Evolutionary conservation across 2,797 vertebrate genomes (phyloP).

Genomic region (Rachycentron canadum): DNA sequence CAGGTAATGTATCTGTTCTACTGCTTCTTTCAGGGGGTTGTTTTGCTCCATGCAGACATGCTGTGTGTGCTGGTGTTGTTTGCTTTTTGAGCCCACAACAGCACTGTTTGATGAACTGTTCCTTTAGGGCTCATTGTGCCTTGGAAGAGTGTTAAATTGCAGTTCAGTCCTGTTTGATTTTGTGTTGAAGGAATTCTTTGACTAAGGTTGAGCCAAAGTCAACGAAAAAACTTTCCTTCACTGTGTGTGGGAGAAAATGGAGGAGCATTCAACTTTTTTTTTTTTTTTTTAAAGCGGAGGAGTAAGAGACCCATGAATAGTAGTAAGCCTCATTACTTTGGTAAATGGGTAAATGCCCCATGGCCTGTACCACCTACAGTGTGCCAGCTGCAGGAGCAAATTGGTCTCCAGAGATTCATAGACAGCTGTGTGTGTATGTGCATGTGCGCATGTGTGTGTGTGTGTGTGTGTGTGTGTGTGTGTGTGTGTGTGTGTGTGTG

Average conservation of each 20-base stretch:
- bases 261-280: conserved; percentile 45
- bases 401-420: conserved; percentile 77
- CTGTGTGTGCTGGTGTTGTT: conserved; percentile 8
- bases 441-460: conserved; percentile 27
- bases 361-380: conserved; percentile 80
- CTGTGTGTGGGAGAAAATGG: conserved; percentile 55
- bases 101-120: conserved; percentile 20
- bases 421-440: conserved; percentile 59
- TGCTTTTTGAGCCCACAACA: conserved; percentile 16
- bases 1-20: conserved; percentile 30
- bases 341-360: conserved; percentile 83
- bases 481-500: conserved; percentile 43
- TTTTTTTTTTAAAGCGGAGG: conserved; percentile 39
- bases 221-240: conserved; percentile 50
- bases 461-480: conserved; percentile 48
- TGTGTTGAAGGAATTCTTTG: conserved; percentile 29
- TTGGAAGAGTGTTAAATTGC: conserved; percentile 33
- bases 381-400: conserved; percentile 79
- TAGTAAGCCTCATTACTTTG: conserved; percentile 81
- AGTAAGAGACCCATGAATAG: conserved; percentile 77
- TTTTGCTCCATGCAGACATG: conserved; percentile 32
- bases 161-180: conserved; percentile 38
- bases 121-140: conserved; percentile 25
- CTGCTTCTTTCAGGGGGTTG: background rate
- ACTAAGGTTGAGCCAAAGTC: conserved; percentile 55